Conservation (phyloP, 2,113 vertebrate species). For the Bufo bufo region DNA sequence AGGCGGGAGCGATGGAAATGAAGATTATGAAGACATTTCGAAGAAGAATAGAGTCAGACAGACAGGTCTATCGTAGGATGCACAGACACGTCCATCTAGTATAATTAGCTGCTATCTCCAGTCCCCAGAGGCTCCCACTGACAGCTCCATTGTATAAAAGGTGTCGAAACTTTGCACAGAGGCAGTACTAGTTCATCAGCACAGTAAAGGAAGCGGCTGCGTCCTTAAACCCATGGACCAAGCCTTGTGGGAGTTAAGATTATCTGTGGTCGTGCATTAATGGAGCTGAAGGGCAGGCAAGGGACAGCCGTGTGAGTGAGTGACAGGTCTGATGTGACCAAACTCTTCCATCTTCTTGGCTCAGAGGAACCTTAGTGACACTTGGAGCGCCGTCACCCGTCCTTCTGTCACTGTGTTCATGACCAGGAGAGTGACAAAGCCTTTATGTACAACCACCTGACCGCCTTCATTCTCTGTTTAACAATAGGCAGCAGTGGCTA, state of each 20-base stretch:
- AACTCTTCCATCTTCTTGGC: conserved; percentile 58
- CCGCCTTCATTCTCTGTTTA: conserved; percentile 14
- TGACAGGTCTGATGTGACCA: conserved; percentile 65
- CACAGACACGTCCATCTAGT: conserved; percentile 49
- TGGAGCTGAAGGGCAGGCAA: conserved; percentile 65
- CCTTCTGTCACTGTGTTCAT: conserved; percentile 36
- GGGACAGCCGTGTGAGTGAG: conserved; percentile 63
- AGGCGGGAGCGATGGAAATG: conserved; percentile 30
- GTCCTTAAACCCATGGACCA: conserved; percentile 66
- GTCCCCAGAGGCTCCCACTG: conserved; percentile 49
- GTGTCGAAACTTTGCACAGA: conserved; percentile 36
- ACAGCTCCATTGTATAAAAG: conserved; percentile 57
- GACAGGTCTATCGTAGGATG: conserved; percentile 64
- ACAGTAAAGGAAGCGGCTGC: conserved; percentile 60
- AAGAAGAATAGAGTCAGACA: conserved; percentile 66
- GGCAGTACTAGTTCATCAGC: conserved; percentile 44
- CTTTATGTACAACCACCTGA: conserved; percentile 14
- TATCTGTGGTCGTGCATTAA: conserved; percentile 70
- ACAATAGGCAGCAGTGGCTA: conserved; percentile 18
- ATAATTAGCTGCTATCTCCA: conserved; percentile 57
- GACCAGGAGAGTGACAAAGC: conserved; percentile 25
- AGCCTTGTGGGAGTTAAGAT: conserved; percentile 63
- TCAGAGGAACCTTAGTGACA: conserved; percentile 34
- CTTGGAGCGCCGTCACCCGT: conserved; percentile 51
- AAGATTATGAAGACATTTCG: conserved; percentile 64